A percentile compares a stretch with the other conserved stretches of the same genome.
Evolutionary conservation across 2,888 invertebrate genomes (phyloP).

Genomic region (Selenia dentaria): DNA sequence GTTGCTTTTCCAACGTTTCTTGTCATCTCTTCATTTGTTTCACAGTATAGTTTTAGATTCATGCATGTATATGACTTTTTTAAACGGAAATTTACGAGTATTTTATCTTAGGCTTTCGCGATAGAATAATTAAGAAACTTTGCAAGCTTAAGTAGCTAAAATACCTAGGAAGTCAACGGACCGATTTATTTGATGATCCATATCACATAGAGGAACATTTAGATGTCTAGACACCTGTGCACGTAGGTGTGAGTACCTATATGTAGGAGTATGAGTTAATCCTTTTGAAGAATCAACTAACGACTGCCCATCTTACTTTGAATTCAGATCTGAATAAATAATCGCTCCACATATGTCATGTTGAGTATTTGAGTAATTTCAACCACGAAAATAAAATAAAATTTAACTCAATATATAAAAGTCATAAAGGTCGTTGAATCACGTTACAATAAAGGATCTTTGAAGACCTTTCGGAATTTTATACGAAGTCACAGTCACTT

Average conservation of each 20-base stretch:
- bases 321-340: conserved; percentile 10
- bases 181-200: neutral
- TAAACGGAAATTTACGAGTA: too few species aligned
- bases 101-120: too few species aligned
- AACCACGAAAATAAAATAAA: neutral
- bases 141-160: too few species aligned
- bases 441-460: conserved; percentile 25
- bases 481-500: conserved; percentile 10
- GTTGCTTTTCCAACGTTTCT: too few species aligned
- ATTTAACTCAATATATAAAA: neutral
- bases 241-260: conserved; percentile 8
- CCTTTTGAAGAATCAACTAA: neutral
- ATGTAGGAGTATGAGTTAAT: neutral
- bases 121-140: too few species aligned
- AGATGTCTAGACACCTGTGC: conserved; percentile 4
- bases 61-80: too few species aligned
- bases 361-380: conserved; percentile 6
- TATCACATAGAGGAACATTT: conserved; percentile 1
- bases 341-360: conserved; percentile 26
- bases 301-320: neutral
- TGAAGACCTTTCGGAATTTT: conserved; percentile 33
- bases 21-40: too few species aligned
- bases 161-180: neutral
- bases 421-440: conserved; percentile 39
- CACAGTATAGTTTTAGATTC: too few species aligned